phyloP scores from a whole-genome alignment of 2,888 invertebrate genomes.

The Chymomyza procnemis region DNA sequence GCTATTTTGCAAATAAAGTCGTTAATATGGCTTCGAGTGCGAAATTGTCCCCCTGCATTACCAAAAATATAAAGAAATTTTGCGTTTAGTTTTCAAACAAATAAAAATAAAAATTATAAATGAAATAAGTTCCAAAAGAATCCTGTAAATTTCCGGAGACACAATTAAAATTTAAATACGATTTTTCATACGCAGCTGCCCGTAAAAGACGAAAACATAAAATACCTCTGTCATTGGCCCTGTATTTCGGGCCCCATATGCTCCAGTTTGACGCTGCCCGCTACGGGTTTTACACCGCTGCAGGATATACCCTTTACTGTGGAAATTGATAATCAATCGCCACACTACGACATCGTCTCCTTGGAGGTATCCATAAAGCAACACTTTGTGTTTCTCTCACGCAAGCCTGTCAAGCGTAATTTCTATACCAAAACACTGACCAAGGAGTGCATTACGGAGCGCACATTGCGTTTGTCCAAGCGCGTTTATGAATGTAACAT shows the following conservation, averaged over 20 bases:
- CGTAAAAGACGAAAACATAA: slow-evolving; percentile 70
- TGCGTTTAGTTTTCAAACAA: too few relatives aligned
- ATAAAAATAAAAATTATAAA: too few relatives aligned
- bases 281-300: slow-evolving; percentile 85
- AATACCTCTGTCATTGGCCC: slow-evolving; percentile 74
- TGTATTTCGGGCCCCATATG: slow-evolving; percentile 73
- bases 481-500: slow-evolving; percentile 80
- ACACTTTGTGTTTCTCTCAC: slow-evolving; percentile 72
- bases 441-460: slow-evolving; percentile 64
- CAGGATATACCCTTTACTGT: slow-evolving; percentile 84
- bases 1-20: too few relatives aligned
- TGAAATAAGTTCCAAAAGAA: too few relatives aligned
- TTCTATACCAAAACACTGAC: slow-evolving; percentile 68
- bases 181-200: slow-evolving; percentile 48
- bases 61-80: too few relatives aligned
- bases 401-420: slow-evolving; percentile 72
- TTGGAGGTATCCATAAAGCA: slow-evolving; percentile 71
- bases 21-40: too few relatives aligned
- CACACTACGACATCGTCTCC: slow-evolving; percentile 70
- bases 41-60: too few relatives aligned
- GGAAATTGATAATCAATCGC: slow-evolving; percentile 83
- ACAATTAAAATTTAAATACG: too few relatives aligned
- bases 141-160: too few relatives aligned
- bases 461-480: slow-evolving; percentile 66
- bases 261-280: slow-evolving; percentile 80